phyloP scores from a whole-genome alignment of 2,113 vertebrate species.

The Sylvicapra grimmia region DNA sequence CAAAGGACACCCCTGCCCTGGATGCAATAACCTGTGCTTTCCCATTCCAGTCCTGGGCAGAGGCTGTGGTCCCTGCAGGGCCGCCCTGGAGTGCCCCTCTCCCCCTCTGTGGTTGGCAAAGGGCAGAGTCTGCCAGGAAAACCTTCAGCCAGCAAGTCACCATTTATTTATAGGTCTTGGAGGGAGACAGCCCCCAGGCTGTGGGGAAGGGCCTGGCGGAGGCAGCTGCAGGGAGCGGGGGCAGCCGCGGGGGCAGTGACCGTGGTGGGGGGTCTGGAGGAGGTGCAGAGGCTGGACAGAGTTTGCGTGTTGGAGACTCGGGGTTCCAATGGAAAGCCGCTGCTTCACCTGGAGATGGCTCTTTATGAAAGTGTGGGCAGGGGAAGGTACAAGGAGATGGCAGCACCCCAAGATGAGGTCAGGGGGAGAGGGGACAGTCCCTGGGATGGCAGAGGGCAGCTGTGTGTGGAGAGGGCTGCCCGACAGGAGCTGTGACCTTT shows the following conservation, averaged over 20 bases:
- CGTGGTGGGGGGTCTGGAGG: accelerated
- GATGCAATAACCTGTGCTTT: not conserved
- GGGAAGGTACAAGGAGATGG: not conserved
- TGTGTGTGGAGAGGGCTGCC: not conserved
- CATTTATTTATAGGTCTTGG: constrained; percentile 42
- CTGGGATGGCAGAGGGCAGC: not conserved
- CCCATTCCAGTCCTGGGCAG: not conserved
- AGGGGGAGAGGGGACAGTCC: not conserved
- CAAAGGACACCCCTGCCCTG: not conserved
- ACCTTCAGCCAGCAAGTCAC: not conserved
- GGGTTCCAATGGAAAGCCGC: not conserved
- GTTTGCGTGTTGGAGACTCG: not conserved
- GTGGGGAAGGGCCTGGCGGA: not conserved
- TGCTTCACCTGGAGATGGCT: not conserved
- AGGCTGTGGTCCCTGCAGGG: not conserved
- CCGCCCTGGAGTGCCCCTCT: accelerated
- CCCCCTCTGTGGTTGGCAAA: not conserved
- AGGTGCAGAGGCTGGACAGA: not conserved
- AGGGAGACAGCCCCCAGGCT: not conserved
- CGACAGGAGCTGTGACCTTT: not conserved
- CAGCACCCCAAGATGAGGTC: not conserved
- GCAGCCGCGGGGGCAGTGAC: not conserved
- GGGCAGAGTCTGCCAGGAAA: constrained; percentile 6
- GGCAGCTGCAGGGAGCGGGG: not conserved
- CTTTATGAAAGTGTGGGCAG: not conserved